A percentile compares a stretch with the other conserved stretches of the same genome.
These are phyloP conservation scores for Serilophus lunatus DNA, from an alignment of 2,113 vertebrate genomes.

Conservation along the genomic window DNA sequence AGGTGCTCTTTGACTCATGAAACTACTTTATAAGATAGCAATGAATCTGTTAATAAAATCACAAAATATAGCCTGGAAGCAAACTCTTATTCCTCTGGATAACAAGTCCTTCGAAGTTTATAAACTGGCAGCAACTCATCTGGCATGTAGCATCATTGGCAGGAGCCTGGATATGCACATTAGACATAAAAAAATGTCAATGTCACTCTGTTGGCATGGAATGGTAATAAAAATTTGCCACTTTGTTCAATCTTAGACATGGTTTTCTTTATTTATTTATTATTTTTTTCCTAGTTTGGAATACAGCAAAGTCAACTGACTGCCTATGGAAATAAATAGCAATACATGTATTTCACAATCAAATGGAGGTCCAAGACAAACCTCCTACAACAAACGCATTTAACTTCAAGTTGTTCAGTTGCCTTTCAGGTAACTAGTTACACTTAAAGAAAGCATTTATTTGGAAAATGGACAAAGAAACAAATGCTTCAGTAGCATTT, in stretches of 20 bases:
- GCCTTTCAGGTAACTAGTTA: not conserved
- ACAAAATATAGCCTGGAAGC: not conserved
- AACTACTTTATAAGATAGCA: not conserved
- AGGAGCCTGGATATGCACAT: not conserved
- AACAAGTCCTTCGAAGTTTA: constrained; percentile 11
- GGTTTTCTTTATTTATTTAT: not conserved
- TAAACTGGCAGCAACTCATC: not conserved
- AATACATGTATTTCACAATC: not conserved
- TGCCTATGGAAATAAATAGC: not conserved
- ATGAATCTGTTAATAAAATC: constrained; percentile 20
- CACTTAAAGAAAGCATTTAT: not conserved
- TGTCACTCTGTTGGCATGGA: not conserved
- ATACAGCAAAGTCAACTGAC: not conserved
- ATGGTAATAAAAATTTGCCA: not conserved
- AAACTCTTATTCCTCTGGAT: not conserved
- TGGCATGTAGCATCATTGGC: not conserved
- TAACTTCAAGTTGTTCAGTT: not conserved
- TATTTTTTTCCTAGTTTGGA: not conserved
- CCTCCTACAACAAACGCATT: not conserved
- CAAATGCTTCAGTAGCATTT: not conserved
- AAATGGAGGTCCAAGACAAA: not conserved
- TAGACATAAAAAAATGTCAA: not conserved
- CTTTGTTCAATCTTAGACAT: not conserved
- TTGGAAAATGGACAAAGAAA: not conserved
- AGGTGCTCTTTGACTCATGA: not conserved